phyloP scores from a whole-genome alignment of 1,140 invertebrate species.

The Drosophila persimilis region DNA sequence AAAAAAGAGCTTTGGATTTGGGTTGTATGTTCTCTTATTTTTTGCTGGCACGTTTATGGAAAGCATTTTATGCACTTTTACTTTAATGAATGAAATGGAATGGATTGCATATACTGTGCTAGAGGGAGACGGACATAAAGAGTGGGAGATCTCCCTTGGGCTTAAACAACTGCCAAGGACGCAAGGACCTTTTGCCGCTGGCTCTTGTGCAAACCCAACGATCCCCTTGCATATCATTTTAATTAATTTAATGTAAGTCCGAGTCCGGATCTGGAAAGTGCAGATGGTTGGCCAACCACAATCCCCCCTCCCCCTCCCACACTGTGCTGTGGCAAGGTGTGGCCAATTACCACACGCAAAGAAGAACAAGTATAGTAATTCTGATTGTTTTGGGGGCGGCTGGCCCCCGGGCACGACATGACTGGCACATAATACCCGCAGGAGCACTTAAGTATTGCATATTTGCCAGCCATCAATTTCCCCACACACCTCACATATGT shows the following conservation, averaged over 20 bases:
- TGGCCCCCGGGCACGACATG: too few relatives aligned
- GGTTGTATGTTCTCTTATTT: constrained; percentile 4
- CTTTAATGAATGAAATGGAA: constrained; percentile 65
- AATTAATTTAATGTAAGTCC: constrained; percentile 44
- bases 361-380: not conserved
- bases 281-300: constrained; percentile 2
- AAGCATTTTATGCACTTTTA: constrained; percentile 17
- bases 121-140: too few relatives aligned
- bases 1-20: constrained; percentile 38
- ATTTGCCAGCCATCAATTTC: constrained; percentile 3
- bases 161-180: constrained; percentile 23
- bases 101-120: too few relatives aligned
- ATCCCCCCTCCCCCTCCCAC: constrained; percentile 6
- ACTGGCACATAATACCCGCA: constrained; percentile 18
- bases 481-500: constrained; percentile 23
- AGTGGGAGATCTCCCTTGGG: not conserved
- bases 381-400: constrained; percentile 8
- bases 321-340: not conserved
- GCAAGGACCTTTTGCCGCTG: not conserved
- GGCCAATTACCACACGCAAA: constrained; percentile 6
- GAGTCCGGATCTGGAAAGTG: constrained; percentile 4
- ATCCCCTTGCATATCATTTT: constrained; percentile 27
- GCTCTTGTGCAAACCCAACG: constrained; percentile 27
- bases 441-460: constrained; percentile 23
- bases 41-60: constrained; percentile 3